These are phyloP conservation scores for Shinisaurus crocodilurus DNA, from an alignment of 2,113 vertebrate species.

Conservation along the genomic window DNA sequence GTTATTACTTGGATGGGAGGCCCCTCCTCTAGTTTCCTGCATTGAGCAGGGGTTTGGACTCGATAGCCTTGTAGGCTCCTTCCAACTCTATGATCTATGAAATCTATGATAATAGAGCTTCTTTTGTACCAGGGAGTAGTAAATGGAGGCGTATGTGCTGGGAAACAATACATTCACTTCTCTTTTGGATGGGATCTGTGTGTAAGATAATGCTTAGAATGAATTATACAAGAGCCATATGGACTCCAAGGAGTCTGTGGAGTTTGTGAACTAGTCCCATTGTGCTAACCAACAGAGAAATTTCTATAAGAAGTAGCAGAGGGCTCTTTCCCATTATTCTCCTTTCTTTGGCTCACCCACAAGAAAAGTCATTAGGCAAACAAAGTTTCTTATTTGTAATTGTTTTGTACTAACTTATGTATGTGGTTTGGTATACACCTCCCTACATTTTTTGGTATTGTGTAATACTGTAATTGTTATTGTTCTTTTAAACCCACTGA, in stretches of 20 bases:
- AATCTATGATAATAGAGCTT: not conserved
- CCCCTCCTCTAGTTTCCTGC: too few relatives aligned
- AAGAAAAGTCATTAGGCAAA: not conserved
- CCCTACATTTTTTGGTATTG: slow-evolving; percentile 11
- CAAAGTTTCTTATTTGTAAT: not conserved
- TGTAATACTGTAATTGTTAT: not conserved
- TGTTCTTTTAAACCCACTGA: not conserved
- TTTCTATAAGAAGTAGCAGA: not conserved
- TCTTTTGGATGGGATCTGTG: not conserved
- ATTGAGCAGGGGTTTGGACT: too few relatives aligned
- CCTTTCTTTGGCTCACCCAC: not conserved
- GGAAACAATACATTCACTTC: not conserved
- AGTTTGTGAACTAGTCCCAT: not conserved
- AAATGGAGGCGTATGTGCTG: not conserved
- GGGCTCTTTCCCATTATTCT: not conserved
- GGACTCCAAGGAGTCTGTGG: slow-evolving; percentile 9
- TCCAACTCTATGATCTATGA: too few relatives aligned
- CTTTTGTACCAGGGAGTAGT: not conserved
- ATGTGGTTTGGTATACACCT: not conserved
- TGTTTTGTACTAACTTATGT: not conserved
- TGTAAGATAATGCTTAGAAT: not conserved
- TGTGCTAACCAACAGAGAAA: slow-evolving; percentile 1
- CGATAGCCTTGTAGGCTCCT: too few relatives aligned
- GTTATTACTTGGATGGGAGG: too few relatives aligned
- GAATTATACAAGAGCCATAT: slow-evolving; percentile 3